These are phyloP conservation scores for Agapornis canus DNA, from an alignment of 2,797 vertebrate species.

Conservation along the genomic window DNA sequence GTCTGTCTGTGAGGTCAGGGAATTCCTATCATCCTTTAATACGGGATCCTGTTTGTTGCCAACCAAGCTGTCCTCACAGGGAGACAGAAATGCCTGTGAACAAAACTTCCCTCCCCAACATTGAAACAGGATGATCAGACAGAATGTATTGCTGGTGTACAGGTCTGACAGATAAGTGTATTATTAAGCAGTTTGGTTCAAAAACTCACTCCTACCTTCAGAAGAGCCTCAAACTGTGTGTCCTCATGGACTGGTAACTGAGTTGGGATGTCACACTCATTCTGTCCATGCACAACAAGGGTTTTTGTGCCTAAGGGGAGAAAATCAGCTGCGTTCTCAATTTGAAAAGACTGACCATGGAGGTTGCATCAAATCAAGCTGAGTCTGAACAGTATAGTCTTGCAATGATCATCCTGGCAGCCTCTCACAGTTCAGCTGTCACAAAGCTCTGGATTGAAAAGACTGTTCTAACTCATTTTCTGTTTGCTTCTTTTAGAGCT, in stretches of 20 bases:
- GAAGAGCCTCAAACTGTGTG: constrained; percentile 96
- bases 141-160: not conserved
- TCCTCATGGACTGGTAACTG: constrained; percentile 99
- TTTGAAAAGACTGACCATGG: not conserved
- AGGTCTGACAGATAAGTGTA: not conserved
- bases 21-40: not conserved
- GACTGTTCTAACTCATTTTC: not conserved
- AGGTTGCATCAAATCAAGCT: not conserved
- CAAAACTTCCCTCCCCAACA: not conserved
- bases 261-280: constrained; percentile 98
- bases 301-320: constrained; percentile 91
- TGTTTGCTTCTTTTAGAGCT: not conserved
- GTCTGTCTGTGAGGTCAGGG: not conserved
- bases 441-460: not conserved
- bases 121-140: not conserved
- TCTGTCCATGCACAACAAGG: constrained; percentile 96
- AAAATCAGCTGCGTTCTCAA: constrained; percentile 21
- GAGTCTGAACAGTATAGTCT: not conserved
- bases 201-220: constrained; percentile 84
- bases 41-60: not conserved
- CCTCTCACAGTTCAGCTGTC: constrained; percentile 14
- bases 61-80: not conserved
- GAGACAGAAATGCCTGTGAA: not conserved
- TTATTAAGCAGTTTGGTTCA: not conserved
- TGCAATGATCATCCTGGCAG: not conserved